phyloP scores from a whole-genome alignment of 2,797 vertebrate species.

The Crenichthys baileyi region DNA sequence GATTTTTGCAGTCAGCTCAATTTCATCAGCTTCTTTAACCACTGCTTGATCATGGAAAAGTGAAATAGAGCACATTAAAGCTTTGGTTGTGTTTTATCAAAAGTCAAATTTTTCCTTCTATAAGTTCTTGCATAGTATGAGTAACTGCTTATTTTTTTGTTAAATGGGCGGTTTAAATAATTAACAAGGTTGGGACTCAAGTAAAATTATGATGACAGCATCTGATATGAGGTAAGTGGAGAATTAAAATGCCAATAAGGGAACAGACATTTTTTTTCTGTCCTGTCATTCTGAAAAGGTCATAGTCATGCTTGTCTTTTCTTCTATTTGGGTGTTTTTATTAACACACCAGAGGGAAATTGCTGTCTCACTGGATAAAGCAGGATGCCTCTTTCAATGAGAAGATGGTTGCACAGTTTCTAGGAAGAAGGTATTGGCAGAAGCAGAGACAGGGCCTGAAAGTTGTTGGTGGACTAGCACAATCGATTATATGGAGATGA shows the following conservation, averaged over 20 bases:
- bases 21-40: slow-evolving; percentile 28
- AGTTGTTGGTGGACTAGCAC: not conserved
- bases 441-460: not conserved
- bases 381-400: slow-evolving; percentile 26
- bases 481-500: not conserved
- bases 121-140: not conserved
- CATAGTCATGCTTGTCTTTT: slow-evolving; percentile 19
- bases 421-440: slow-evolving; percentile 6
- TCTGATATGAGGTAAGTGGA: slow-evolving; percentile 6
- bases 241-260: slow-evolving; percentile 14
- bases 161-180: slow-evolving; percentile 5
- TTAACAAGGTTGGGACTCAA: not conserved
- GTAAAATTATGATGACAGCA: slow-evolving; percentile 8
- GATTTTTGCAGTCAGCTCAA: slow-evolving; percentile 40
- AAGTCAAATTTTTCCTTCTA: not conserved
- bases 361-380: slow-evolving; percentile 38
- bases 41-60: slow-evolving; percentile 22
- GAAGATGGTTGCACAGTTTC: slow-evolving; percentile 18
- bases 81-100: not conserved
- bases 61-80: slow-evolving; percentile 5
- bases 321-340: slow-evolving; percentile 42
- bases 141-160: not conserved
- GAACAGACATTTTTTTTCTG: slow-evolving; percentile 11
- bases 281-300: slow-evolving; percentile 31
- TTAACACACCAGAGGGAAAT: slow-evolving; percentile 39